These are phyloP conservation scores for Brachyhypopomus gauderio DNA, from an alignment of 2,113 vertebrate genomes.

Conservation along the genomic window DNA sequence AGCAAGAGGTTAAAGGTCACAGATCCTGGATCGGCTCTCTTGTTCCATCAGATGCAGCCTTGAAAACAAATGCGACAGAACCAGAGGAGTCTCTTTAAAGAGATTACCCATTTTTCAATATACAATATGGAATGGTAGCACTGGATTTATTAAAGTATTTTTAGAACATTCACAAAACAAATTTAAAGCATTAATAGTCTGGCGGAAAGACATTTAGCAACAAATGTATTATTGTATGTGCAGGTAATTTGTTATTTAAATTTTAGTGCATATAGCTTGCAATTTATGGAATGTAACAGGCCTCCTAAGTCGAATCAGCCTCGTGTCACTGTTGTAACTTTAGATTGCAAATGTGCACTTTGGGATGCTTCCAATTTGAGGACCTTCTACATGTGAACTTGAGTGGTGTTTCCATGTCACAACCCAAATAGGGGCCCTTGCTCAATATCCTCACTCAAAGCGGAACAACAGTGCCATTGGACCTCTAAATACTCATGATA, in stretches of 20 bases:
- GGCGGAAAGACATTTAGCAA: neutral
- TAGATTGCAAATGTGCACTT: neutral
- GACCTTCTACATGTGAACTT: neutral
- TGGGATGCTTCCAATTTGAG: neutral
- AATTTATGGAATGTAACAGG: neutral
- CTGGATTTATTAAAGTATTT: neutral
- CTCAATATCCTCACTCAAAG: slow-evolving; percentile 58
- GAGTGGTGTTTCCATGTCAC: slow-evolving; percentile 57
- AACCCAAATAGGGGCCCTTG: slow-evolving; percentile 45
- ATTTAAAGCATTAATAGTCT: neutral
- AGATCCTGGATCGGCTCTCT: slow-evolving; percentile 13
- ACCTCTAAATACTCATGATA: slow-evolving; percentile 18
- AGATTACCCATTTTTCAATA: neutral
- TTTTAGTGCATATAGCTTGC: neutral
- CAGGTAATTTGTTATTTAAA: too few relatives aligned
- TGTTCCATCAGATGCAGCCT: neutral
- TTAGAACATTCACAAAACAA: neutral
- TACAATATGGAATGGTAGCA: neutral
- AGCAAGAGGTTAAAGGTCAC: slow-evolving; percentile 57
- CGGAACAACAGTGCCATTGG: slow-evolving; percentile 41
- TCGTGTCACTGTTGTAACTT: neutral
- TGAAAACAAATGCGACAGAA: neutral
- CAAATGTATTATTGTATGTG: too few relatives aligned
- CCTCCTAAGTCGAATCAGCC: neutral
- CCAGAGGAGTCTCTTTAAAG: neutral